A percentile compares a stretch with the other conserved stretches of the same genome.
Conservation (phyloP, 1,140 invertebrate genomes). For the Laodelphax striatellus region DNA sequence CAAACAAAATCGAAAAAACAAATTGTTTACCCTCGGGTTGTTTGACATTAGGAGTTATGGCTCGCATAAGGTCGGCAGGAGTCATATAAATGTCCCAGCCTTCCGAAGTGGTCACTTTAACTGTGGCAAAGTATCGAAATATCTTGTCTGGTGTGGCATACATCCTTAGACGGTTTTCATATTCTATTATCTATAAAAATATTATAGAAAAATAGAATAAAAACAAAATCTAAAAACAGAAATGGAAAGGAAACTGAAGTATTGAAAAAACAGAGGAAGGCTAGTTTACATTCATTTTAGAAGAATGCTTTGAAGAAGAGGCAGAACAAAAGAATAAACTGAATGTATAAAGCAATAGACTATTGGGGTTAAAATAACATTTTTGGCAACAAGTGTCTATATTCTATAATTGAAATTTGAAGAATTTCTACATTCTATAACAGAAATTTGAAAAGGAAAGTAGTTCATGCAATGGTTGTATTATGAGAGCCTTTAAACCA, state of each 20-base stretch:
- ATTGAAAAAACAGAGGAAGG: background rate
- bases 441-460: no score
- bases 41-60: constrained; percentile 91
- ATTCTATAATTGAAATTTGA: no score
- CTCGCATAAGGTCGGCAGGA: constrained; percentile 92
- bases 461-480: no score
- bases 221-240: constrained; percentile 18
- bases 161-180: constrained; percentile 91
- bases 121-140: constrained; percentile 98
- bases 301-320: constrained; percentile 20
- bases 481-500: no score
- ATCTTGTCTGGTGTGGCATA: constrained; percentile 98
- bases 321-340: no score
- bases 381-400: no score
- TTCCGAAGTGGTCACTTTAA: constrained; percentile 64
- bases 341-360: no score
- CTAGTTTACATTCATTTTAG: constrained; percentile 18
- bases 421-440: no score
- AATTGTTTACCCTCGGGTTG: constrained; percentile 81
- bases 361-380: no score
- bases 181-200: constrained; percentile 81
- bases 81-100: constrained; percentile 90
- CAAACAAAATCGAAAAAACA: background rate
- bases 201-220: constrained; percentile 20
- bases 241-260: constrained; percentile 12